Percentiles rank a stretch among this genome's conserved stretches.
Conservation (phyloP, 2,113 vertebrate species). For the Elephantulus edwardii region DNA sequence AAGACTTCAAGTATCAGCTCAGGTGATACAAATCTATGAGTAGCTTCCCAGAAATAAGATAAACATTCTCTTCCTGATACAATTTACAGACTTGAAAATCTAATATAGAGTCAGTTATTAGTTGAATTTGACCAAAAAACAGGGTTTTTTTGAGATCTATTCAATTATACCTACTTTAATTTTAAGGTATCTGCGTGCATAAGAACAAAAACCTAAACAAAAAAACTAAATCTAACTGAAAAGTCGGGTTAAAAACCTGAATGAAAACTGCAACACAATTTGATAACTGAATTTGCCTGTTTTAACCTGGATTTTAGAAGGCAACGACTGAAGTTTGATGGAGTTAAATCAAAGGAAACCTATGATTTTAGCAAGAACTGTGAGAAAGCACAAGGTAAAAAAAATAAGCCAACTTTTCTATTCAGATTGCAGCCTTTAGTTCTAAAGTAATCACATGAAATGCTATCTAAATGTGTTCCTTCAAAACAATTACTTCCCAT, state of each 20-base stretch:
- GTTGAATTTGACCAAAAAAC: too few relatives aligned
- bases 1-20: too few relatives aligned
- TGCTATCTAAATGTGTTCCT: slow-evolving; percentile 56
- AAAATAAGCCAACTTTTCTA: slow-evolving; percentile 25
- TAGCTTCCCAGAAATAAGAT: too few relatives aligned
- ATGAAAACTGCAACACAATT: slow-evolving; percentile 31
- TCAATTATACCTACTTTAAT: slow-evolving; percentile 40
- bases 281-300: slow-evolving; percentile 26
- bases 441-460: slow-evolving; percentile 61
- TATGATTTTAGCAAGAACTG: slow-evolving; percentile 56
- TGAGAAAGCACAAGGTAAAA: slow-evolving; percentile 55
- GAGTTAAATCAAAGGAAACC: slow-evolving; percentile 43
- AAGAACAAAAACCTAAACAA: slow-evolving; percentile 1
- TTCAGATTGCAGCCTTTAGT: slow-evolving; percentile 33
- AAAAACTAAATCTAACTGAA: slow-evolving; percentile 8
- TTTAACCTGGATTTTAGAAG: slow-evolving; percentile 48
- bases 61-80: too few relatives aligned
- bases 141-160: slow-evolving; percentile 49
- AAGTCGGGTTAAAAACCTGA: not conserved
- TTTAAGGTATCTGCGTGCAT: not conserved
- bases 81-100: too few relatives aligned
- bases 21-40: too few relatives aligned
- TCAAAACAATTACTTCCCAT: slow-evolving; percentile 58
- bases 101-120: too few relatives aligned
- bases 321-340: slow-evolving; percentile 31